Evolutionary conservation across 2,113 vertebrate species (phyloP), one percentile per base, ranked within the genome.

Genomic region (Gallinago media): DNA sequence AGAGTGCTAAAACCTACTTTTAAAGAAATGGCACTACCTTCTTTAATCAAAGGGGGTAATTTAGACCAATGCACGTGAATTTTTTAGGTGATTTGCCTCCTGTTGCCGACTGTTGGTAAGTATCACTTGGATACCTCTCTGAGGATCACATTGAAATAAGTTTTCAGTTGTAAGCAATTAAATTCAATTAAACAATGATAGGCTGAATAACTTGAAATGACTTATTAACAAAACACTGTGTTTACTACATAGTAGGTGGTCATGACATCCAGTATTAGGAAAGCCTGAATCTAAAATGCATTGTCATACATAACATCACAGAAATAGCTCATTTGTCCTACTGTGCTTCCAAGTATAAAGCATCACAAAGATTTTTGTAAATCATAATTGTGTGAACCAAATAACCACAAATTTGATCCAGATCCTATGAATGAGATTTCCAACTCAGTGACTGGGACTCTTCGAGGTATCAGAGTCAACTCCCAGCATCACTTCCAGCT

Each of bases 241-340:
- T 62, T 85, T 88, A 15, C 50, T 54, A 22, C 54, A 26, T 12
- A 54, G 77, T 13, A 19, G 38, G 49, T 68, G 22, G 23, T 44
- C 23, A 65, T 27, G 66, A 56, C 0, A 0, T 19, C 36, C 10
- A 42, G 34, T 8, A 27, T 20, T 63, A 79, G 67, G 40, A 83
- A 65, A 11, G 22, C 10, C 75, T 65, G 32, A 59, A 36, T 13
- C n/a, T 61, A 34, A 71, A 82, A 67, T 58, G 49, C 31, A 31
- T 47, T 76, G 49, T 79, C 21, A 40, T 58, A n/a, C 9, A 14
- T 54, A 20, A 40, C n/a, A 42, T 40, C 72, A 58, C 19, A n/a
- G 58, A 61, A 85, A 66, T 25, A n/a, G 4, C 15, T 61, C 9
- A 49, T 85, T 68, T 79, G 52, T 68, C 54, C 36, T 49, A 25